Conservation (phyloP, 2,113 vertebrate species). For the Chaetorhynchus papuensis region DNA sequence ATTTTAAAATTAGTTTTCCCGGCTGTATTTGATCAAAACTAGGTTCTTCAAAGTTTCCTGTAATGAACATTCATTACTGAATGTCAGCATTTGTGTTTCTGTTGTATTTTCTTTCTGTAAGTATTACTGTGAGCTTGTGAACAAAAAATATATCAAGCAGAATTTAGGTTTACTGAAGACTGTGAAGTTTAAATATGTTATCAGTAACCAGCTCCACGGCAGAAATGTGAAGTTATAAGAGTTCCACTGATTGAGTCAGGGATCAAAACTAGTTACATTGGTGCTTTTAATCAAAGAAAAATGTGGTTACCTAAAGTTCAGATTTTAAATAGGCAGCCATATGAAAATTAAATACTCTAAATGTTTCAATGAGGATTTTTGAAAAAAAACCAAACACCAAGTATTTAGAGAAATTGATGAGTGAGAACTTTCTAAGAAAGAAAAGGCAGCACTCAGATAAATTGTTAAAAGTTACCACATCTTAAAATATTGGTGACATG, state of each 20-base stretch:
- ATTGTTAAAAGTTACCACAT: neutral
- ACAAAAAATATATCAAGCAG: neutral
- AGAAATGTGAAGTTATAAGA: neutral
- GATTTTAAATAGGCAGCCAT: neutral
- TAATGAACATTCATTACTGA: neutral
- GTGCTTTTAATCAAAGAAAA: neutral
- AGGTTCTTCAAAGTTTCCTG: neutral
- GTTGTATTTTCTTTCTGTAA: neutral
- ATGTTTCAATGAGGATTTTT: neutral
- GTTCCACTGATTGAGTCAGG: neutral
- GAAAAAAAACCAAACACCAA: neutral
- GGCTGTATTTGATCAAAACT: neutral
- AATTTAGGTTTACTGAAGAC: neutral
- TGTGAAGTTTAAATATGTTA: neutral
- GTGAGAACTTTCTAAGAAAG: neutral
- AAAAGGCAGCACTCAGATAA: neutral
- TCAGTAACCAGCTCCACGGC: neutral
- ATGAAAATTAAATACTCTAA: neutral
- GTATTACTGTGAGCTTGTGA: neutral
- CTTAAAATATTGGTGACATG: neutral
- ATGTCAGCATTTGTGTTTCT: neutral
- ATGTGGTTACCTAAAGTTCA: neutral
- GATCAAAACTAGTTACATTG: neutral
- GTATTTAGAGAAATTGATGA: neutral
- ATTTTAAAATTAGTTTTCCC: neutral